These are phyloP conservation scores for Bombylius discolor DNA, from an alignment of 2,888 invertebrate genomes.

Conservation along the genomic window DNA sequence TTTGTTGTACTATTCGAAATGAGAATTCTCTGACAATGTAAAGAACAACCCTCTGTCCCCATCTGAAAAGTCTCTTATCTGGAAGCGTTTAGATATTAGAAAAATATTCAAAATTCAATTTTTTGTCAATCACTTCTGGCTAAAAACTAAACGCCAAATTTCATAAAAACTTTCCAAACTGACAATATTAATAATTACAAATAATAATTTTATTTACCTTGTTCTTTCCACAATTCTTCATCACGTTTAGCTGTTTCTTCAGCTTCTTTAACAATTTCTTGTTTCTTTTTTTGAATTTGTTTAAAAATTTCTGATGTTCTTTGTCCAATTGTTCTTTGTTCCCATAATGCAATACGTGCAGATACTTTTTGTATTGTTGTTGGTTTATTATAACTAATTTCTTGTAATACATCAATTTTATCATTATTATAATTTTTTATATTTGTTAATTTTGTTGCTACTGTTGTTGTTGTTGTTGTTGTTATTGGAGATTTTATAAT, in stretches of 20 bases:
- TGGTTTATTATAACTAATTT: constrained; percentile 36
- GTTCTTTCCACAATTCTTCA: constrained; percentile 51
- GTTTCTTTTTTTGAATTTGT: constrained; percentile 44
- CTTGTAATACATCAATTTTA: constrained; percentile 26
- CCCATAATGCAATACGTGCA: constrained; percentile 53
- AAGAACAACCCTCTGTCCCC: no score
- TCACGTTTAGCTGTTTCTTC: constrained; percentile 46
- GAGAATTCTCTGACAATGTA: no score
- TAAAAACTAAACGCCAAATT: no score
- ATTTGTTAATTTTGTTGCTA: constrained; percentile 15
- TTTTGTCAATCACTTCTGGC: no score
- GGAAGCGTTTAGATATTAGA: no score
- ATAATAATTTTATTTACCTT: constrained; percentile 36
- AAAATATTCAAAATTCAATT: no score
- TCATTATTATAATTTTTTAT: constrained; percentile 12
- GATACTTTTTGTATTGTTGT: constrained; percentile 40
- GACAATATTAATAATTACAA: no score
- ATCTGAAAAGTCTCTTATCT: no score
- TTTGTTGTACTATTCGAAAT: no score
- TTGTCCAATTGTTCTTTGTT: constrained; percentile 51
- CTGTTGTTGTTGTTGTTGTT: background rate
- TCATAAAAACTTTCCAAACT: no score
- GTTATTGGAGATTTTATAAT: constrained; percentile 2
- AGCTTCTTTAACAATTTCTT: constrained; percentile 43
- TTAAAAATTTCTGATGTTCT: constrained; percentile 50